A percentile compares a stretch with the other conserved stretches of the same genome.
Conservation (phyloP, 2,113 vertebrate species). For the Muntiacus reevesi region DNA sequence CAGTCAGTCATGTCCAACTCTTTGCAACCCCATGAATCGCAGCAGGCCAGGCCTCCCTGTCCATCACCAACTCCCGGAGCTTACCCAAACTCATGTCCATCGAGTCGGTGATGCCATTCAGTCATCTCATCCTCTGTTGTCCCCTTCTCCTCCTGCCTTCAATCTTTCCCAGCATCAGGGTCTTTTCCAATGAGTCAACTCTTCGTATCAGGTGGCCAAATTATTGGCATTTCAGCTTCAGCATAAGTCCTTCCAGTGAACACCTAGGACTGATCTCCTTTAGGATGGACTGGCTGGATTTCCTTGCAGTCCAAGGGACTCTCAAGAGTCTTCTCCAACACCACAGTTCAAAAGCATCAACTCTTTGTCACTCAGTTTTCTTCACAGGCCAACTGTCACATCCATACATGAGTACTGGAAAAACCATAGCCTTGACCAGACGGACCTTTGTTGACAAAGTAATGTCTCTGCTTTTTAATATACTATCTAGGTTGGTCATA, state of each 20-base stretch:
- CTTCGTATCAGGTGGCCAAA: neutral
- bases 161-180: neutral
- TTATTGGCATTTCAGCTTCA: neutral
- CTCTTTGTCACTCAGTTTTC: neutral
- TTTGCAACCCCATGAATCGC: accelerated
- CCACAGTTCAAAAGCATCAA: neutral
- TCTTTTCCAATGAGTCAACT: neutral
- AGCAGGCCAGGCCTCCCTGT: neutral
- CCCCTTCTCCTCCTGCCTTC: too few species aligned
- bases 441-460: neutral
- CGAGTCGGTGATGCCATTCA: too few species aligned
- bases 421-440: neutral
- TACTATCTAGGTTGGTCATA: neutral
- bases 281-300: neutral
- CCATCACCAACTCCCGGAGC: neutral
- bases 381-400: neutral
- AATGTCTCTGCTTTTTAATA: neutral
- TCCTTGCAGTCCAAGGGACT: neutral
- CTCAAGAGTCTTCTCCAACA: neutral
- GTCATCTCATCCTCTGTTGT: too few species aligned
- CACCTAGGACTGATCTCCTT: neutral
- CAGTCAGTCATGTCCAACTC: accelerated
- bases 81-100: neutral
- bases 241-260: neutral
- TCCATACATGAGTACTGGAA: neutral